Base-by-base conservation (phyloP, 2,797 vertebrate genomes). In the Tauraco hartlaubi region DNA sequence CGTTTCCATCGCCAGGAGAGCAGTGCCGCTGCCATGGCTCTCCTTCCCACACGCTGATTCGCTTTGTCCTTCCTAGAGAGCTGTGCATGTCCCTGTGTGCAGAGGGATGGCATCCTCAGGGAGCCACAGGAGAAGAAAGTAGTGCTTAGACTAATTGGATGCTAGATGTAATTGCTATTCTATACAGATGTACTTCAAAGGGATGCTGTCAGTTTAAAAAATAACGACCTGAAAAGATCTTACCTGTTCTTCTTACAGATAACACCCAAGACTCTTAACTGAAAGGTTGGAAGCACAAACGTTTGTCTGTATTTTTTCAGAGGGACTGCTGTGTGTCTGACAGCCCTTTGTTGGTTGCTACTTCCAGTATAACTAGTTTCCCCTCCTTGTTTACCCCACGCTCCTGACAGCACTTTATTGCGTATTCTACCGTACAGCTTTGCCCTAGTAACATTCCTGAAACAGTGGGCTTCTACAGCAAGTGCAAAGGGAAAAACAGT, bases 201-300 rank as follows among this genome's bases (percentile, higher is more conserved):
- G 83, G 31, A 87, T 69, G 74, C 75, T 88, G 94, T 78, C 95
- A 83, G 56, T 71, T 94, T 87, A 69, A 79, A 89, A 96, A 86
- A 76, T 74, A 78, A 54, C 46, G 71, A 49, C 68, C 76, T 94
- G 80, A 66, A 82, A 77, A 80, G 89, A 93, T 90, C 52, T 88
- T 72, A 89, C 78, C 87, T 80, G 43, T 43, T 92, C 31, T 55
- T 74, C 19, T 77, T 62, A 83, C 46, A 81, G 88, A 37, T 59
- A 91, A 77, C 49, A 85, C 62, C 54, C 29, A 73, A 72, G 61
- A 61, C 15, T 52, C 20, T 54, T 44, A 88, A 52, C 44, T 31
- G 69, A 84, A 81, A 76, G 51, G 72, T 43, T 90, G 66, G 73
- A 59, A 82, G 72, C 86, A 71, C 62, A 51, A 69, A 74, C 26